phyloP scores from a whole-genome alignment of 2,888 invertebrate genomes.

The Drosophila neotestacea region DNA sequence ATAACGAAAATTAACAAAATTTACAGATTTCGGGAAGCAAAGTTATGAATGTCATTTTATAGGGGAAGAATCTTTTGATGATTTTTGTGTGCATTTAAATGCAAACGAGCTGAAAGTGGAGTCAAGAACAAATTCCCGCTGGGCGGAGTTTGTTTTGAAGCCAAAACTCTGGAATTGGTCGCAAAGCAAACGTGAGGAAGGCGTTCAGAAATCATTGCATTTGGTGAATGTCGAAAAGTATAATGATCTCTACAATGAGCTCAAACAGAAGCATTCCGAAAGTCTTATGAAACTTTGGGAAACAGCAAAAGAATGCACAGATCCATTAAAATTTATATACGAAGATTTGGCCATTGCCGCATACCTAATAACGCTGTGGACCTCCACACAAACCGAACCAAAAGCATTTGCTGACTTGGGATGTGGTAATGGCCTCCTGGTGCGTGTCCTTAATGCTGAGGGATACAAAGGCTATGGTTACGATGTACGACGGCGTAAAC shows the following conservation, averaged over 20 bases:
- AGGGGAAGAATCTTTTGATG: constrained; percentile 48
- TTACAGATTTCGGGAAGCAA: constrained; percentile 69
- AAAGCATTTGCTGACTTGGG: constrained; percentile 96
- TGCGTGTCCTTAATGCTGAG: constrained; percentile 93
- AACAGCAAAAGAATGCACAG: constrained; percentile 95
- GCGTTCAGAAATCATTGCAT: constrained; percentile 87
- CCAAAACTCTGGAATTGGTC: constrained; percentile 85
- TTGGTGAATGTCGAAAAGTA: constrained; percentile 90
- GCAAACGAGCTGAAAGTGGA: constrained; percentile 41
- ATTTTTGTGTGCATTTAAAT: constrained; percentile 65
- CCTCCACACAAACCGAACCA: constrained; percentile 84
- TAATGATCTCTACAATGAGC: constrained; percentile 88
- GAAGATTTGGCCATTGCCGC: constrained; percentile 98
- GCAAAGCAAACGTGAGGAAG: constrained; percentile 42
- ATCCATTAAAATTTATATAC: constrained; percentile 97
- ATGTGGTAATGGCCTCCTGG: constrained; percentile 98
- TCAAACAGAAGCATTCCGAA: constrained; percentile 92
- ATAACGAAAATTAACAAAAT: neutral
- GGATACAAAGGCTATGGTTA: constrained; percentile 93
- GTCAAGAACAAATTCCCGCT: constrained; percentile 50
- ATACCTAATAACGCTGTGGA: constrained; percentile 94
- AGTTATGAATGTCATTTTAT: constrained; percentile 73
- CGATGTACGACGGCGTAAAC: constrained; percentile 93
- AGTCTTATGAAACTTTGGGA: constrained; percentile 93
- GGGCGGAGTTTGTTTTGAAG: constrained; percentile 85